phyloP scores from a whole-genome alignment of 2,888 invertebrate species.

The Hypomecis punctinalis region DNA sequence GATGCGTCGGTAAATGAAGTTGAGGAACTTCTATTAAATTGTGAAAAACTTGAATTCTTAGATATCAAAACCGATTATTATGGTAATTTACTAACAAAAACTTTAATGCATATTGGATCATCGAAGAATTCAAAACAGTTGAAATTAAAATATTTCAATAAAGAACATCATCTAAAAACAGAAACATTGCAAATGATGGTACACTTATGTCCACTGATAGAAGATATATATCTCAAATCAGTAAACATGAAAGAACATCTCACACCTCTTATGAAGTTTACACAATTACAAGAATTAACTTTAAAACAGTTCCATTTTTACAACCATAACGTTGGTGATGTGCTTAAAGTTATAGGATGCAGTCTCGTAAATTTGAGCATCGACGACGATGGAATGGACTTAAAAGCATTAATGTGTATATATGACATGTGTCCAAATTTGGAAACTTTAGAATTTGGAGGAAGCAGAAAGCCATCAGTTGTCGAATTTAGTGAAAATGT shows the following conservation, averaged over 20 bases:
- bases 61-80: no score
- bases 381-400: background rate
- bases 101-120: background rate
- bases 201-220: no score
- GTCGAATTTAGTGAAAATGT: background rate
- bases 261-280: no score
- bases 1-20: no score
- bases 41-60: no score
- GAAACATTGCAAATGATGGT: no score
- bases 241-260: no score
- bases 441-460: background rate
- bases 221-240: no score
- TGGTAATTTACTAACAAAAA: no score
- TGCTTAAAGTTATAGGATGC: background rate
- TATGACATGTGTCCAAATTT: background rate
- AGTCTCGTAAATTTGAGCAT: background rate
- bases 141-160: background rate
- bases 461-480: background rate
- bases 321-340: background rate
- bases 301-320: no score
- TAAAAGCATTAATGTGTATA: background rate
- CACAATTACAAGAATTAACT: no score
- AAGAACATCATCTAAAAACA: background rate
- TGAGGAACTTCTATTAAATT: no score
- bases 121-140: background rate